phyloP scores from a whole-genome alignment of 2,888 invertebrate genomes.

The Euproctis similis region DNA sequence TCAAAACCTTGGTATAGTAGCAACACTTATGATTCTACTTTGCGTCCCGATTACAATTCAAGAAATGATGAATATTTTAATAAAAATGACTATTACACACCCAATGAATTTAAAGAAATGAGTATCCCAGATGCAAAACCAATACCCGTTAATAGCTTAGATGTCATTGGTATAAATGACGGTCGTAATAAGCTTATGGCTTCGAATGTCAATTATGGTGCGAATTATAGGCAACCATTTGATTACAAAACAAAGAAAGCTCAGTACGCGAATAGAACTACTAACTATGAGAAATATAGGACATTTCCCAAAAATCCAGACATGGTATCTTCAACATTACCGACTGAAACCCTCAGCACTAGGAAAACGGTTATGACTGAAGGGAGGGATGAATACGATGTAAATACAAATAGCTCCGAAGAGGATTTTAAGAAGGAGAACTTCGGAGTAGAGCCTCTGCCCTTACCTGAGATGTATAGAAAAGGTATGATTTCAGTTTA shows the following conservation, averaged over 20 bases:
- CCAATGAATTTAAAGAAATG: conserved; percentile 4
- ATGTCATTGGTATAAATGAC: neutral
- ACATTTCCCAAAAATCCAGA: neutral
- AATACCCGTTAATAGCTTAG: neutral
- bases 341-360: too few relatives aligned
- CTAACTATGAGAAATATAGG: conserved; percentile 10
- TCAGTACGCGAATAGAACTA: conserved; percentile 17
- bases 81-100: conserved; percentile 6
- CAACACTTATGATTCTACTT: conserved; percentile 15
- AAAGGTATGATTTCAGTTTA: conserved; percentile 13
- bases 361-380: neutral
- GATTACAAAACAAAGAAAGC: conserved; percentile 24
- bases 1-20: conserved; percentile 31
- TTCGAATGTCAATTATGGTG: conserved; percentile 7
- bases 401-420: neutral
- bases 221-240: conserved; percentile 13
- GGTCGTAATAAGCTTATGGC: conserved; percentile 6
- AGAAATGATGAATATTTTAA: conserved; percentile 15
- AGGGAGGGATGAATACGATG: neutral
- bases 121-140: conserved; percentile 1
- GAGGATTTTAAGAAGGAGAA: too few relatives aligned
- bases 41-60: conserved; percentile 21
- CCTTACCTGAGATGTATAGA: conserved; percentile 1
- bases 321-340: too few relatives aligned
- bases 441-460: conserved; percentile 4